Evolutionary conservation across 2,888 invertebrate genomes (phyloP), one percentile per base, ranked within the genome.

Genomic region (Marasmarcha lunaedactyla): DNA sequence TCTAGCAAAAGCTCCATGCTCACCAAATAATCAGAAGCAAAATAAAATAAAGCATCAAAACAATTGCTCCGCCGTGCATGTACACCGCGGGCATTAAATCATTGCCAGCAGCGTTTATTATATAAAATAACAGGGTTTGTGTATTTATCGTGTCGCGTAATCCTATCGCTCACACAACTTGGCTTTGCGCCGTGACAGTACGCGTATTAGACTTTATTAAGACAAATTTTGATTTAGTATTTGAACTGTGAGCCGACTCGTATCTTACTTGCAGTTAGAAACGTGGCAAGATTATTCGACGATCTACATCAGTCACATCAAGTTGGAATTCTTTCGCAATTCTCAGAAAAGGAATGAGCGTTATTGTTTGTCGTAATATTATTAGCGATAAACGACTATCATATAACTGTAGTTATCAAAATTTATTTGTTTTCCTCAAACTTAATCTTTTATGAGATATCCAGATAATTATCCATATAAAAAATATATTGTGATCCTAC

Each of bases 351-450:
- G n/a, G n/a, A n/a, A n/a, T n/a, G n/a, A n/a, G n/a, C n/a, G n/a
- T n/a, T n/a, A n/a, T n/a, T n/a, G n/a, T n/a, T n/a, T n/a, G n/a
- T n/a, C n/a, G n/a, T n/a, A n/a, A n/a, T 20, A 5, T 20, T 20
- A 20, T 20, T 20, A 20, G 20, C 20, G 7, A 20, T 20, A 20
- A 20, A 20, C 20, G 7, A 20, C 20, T 5, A 7, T 20, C 4
- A 20, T 20, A 20, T 20, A 20, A 20, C 20, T 5, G n/a, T 7
- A 7, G 7, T 67, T 55, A 47, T 57, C 45, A 53, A 56, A 66
- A 73, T 71, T 71, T 74, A 74, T 76, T 65, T 72, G 72, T 72
- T 73, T 69, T 72, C 63, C 61, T 48, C 54, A 49, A 51, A 55
- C 52, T 54, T 54, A 66, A 61, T 59, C 58, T 65, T 70, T 67